Evolutionary conservation across 1,140 invertebrate genomes (phyloP), one percentile per base, ranked within the genome.

Genomic region (Galendromus occidentalis): DNA sequence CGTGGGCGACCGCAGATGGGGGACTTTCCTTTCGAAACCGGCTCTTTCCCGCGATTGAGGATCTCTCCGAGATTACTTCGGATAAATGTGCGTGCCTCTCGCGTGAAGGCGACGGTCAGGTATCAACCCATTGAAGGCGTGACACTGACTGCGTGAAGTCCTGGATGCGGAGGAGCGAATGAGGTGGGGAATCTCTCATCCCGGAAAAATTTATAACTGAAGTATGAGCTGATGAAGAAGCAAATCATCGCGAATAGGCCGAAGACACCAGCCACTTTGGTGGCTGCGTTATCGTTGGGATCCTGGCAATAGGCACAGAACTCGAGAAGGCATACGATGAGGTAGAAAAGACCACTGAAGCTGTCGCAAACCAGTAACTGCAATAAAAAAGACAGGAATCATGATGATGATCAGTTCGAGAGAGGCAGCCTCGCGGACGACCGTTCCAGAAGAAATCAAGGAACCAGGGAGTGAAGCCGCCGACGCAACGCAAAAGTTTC

Each of bases 311-410:
- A 59, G 12, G 51, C 51, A 33, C 51, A 59, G 51, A 59, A 59
- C 51, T 59, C 51, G 51, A 59, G 51, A 2, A 59, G 20, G 22
- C 51, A 29, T 1, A 59, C 51, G 51, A 59, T 59, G 14, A 59
- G 51, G 33, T 59, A 59, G 51, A 59, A 59, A 33, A 59, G 51
- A 59, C 51, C 51, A 25, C 25, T 59, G 51, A 59, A 59, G 33
- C 51, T 59, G 33, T 59, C 51, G 33, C 51, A 59, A 33, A 59
- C 51, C 51, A 59, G 25, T 14, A 59, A 33, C 51, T 59, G 51
- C 20, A 25, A 59, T 5, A 22, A 39, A 9, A 39, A 9, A 39
- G 33, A 39, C 33, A 39, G 9, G 4, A 9, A 39, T 39, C 4
- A 9, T 6, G 33, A 39, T 6, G 33, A 39, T 4, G 9, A 39